These are phyloP conservation scores for Protobothrops flavoviridis DNA, from an alignment of 2,113 vertebrate species.

Conservation along the genomic window DNA sequence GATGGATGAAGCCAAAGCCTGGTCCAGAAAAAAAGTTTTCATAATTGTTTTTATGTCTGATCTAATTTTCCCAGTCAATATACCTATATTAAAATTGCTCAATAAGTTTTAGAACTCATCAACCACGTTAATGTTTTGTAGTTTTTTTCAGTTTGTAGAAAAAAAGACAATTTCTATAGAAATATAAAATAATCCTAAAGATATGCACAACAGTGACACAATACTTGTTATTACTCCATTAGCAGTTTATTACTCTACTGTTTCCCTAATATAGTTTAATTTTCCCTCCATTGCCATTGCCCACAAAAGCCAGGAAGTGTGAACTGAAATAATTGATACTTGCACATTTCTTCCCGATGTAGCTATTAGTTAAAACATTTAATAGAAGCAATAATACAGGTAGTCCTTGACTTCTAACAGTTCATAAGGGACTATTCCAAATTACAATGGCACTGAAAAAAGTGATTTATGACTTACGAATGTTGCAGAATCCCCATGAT, in stretches of 20 bases:
- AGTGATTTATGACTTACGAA: no score
- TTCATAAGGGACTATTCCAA: background rate
- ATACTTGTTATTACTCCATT: background rate
- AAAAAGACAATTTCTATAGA: background rate
- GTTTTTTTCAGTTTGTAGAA: background rate
- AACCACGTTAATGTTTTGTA: background rate
- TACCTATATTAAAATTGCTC: background rate
- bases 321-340: background rate
- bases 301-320: background rate
- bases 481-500: no score
- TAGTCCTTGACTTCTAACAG: background rate
- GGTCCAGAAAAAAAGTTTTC: conserved; percentile 15
- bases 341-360: background rate
- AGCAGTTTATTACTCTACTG: background rate
- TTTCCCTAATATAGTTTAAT: background rate
- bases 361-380: background rate
- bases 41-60: background rate
- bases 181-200: background rate
- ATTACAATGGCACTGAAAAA: no score
- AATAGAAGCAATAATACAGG: background rate
- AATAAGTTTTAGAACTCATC: conserved; percentile 44
- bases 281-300: background rate
- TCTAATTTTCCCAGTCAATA: conserved; percentile 3
- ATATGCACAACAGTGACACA: no score
- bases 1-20: background rate